Evolutionary conservation across 2,113 vertebrate species (phyloP), one percentile per base, ranked within the genome.

Genomic region (Myotis yumanensis): DNA sequence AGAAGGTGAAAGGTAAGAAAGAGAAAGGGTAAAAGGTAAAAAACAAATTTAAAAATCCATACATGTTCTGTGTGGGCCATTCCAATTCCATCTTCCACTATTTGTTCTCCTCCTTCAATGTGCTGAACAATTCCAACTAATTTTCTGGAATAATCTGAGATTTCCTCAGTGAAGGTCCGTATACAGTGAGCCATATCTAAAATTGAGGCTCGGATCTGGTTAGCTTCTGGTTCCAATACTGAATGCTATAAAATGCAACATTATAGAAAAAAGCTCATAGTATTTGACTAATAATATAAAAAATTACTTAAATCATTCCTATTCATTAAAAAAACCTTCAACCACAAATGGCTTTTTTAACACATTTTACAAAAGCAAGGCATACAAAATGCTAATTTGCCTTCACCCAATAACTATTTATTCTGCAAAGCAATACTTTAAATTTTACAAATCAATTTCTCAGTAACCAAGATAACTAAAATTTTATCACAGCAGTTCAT

Each of bases 141-240:
- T 98, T 99, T 99, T 98, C 99, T 98, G 54, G 99, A 99, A 97
- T 99, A 99, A 97, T 99, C 99, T 1, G 99, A 99, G 72, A 99
- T 99, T 98, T 99, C 99, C 88, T 99, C 99, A 6, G 99, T 99
- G 98, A 99, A 99, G 68, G 99, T 99, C 96, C 99, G 99, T 98
- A 99, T 99, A 96, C 99, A 99, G 97, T 99, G 99, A 69, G 99
- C 99, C 99, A 99, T 99, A 97, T 99, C 99, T 98, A 99, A 97
- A 97, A 99, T 99, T 86, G 99, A 99, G 11, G 99, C 99, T 76
- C 99, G 99, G 96, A 99, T 99, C 98, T 99, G 99, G 95, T 99
- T 99, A 4, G 99, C 99, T 98, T 99, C 99, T 16, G 98, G 98
- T 98, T 99, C 99, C 88, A 99, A 98, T 79, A 99, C 99, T 46